Evolutionary conservation across 2,113 vertebrate genomes (phyloP).

Genomic region (Pterocles burchelli): DNA sequence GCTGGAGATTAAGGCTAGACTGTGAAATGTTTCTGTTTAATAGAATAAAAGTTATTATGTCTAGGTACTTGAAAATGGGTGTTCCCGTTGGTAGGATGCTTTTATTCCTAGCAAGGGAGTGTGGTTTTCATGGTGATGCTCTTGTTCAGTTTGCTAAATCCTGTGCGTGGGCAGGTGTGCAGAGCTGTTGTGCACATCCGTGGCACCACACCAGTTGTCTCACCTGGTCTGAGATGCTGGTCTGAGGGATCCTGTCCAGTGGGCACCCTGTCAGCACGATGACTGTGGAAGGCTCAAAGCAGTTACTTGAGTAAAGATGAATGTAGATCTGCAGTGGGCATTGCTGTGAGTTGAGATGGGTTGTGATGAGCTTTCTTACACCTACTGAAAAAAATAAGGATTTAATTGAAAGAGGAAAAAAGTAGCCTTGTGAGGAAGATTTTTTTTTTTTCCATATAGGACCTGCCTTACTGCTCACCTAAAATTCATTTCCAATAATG

Average conservation of each 20-base stretch:
- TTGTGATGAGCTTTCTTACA: neutral
- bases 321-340: neutral
- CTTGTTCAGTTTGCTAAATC: neutral
- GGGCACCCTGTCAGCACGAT: neutral
- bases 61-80: neutral
- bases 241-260: neutral
- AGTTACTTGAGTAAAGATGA: neutral
- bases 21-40: neutral
- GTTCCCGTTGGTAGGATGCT: neutral
- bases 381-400: neutral
- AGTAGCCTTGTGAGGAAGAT: neutral
- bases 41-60: neutral
- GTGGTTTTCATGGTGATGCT: accelerated
- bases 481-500: neutral
- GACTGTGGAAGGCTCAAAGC: neutral
- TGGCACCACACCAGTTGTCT: neutral
- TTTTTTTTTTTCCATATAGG: neutral
- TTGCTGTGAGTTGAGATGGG: neutral
- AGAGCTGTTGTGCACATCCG: too few relatives aligned
- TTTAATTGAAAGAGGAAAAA: neutral
- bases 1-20: neutral
- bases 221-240: neutral
- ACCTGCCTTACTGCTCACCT: neutral
- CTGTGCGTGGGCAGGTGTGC: neutral
- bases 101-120: neutral